Evolutionary conservation across 2,113 vertebrate genomes (phyloP).

Genomic region (Oryzias woworae): DNA sequence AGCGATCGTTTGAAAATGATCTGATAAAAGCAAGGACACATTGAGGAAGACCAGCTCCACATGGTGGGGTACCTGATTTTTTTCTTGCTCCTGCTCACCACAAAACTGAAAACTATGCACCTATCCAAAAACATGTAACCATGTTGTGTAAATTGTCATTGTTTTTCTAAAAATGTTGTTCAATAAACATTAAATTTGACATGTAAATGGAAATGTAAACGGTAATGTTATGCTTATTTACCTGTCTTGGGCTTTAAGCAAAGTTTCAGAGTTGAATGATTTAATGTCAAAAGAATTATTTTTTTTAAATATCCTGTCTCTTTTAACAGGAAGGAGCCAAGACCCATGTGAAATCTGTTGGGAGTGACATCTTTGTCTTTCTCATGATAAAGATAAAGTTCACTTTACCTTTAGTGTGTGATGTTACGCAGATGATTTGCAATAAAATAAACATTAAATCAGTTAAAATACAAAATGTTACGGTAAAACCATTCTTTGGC

Average conservation of each 20-base stretch:
- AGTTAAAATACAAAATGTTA: conserved; percentile 9
- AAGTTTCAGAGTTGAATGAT: conserved; percentile 11
- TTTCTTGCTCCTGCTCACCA: too few species aligned
- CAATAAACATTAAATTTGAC: too few species aligned
- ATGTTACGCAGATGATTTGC: conserved; percentile 20
- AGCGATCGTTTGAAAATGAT: too few species aligned
- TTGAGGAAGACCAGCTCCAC: too few species aligned
- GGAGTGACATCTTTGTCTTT: conserved; percentile 19
- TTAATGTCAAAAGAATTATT: neutral
- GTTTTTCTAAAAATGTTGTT: too few species aligned
- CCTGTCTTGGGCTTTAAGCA: neutral
- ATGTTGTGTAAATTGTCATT: too few species aligned
- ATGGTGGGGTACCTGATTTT: too few species aligned
- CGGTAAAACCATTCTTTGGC: too few species aligned
- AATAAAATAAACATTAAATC: conserved; percentile 9
- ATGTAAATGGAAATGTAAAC: neutral
- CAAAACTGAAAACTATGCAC: too few species aligned
- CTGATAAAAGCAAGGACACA: too few species aligned
- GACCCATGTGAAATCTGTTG: conserved; percentile 29
- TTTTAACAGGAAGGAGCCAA: conserved; percentile 27
- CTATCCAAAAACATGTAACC: too few species aligned
- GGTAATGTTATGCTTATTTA: neutral
- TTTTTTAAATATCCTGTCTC: conserved; percentile 7
- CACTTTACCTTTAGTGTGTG: conserved; percentile 9
- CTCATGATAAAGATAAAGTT: conserved; percentile 19